Evolutionary conservation across 53 echinoderm and acorn worm species (phyloP).

Genomic region (Stichopus horrens): DNA sequence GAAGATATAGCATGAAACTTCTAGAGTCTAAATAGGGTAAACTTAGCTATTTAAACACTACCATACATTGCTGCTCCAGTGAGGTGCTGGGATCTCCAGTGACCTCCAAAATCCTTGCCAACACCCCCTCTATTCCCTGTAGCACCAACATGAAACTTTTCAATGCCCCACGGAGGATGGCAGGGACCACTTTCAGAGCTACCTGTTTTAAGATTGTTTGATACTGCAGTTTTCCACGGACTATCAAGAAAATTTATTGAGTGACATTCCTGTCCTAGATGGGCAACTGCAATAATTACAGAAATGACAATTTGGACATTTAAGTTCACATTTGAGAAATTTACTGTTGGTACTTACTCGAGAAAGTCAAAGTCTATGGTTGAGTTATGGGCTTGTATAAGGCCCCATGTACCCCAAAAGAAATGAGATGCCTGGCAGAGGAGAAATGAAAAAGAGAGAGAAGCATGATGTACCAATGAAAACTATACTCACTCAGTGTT

Average conservation of each 20-base stretch:
- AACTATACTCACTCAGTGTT: too few relatives aligned
- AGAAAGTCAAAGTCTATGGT: constrained; percentile 96
- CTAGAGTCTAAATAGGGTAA: too few relatives aligned
- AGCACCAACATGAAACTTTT: too few relatives aligned
- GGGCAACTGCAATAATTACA: background rate
- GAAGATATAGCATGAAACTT: too few relatives aligned
- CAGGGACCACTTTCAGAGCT: background rate
- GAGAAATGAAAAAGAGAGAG: background rate
- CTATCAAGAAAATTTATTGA: background rate
- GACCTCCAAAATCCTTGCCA: too few relatives aligned
- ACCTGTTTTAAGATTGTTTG: background rate
- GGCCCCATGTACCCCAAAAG: constrained; percentile 91
- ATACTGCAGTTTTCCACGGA: too few relatives aligned
- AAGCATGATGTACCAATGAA: background rate
- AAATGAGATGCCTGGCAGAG: constrained; percentile 76
- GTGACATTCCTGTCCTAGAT: background rate
- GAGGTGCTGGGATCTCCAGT: too few relatives aligned
- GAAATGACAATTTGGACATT: background rate
- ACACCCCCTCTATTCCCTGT: too few relatives aligned
- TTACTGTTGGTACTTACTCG: constrained; percentile 69
- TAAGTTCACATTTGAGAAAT: background rate
- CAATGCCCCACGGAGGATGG: too few relatives aligned
- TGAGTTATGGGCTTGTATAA: constrained; percentile 79
- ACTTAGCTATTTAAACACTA: too few relatives aligned
- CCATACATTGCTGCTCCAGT: too few relatives aligned